A percentile compares a stretch with the other conserved stretches of the same genome.
Conservation (phyloP, 2,113 vertebrate species). For the Rhinopomastus cyanomelas region DNA sequence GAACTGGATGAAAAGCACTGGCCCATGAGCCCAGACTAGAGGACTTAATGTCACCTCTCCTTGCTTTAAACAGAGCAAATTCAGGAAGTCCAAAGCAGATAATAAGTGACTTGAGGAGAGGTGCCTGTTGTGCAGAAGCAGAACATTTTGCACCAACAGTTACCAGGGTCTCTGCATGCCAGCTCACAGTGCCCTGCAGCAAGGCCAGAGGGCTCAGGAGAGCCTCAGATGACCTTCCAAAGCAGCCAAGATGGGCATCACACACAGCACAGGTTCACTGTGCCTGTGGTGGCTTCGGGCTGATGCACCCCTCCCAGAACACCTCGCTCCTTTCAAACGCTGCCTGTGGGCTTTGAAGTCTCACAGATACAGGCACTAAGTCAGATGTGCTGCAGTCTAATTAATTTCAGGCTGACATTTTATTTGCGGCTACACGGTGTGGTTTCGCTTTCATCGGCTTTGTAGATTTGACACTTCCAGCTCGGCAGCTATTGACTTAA, state of each 20-base stretch:
- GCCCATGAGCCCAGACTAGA: background rate
- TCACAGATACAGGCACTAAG: background rate
- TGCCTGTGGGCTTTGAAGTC: conserved; percentile 53
- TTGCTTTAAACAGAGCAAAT: background rate
- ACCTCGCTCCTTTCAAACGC: background rate
- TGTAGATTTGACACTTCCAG: background rate
- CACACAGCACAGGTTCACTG: fast-evolving
- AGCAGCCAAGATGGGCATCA: background rate
- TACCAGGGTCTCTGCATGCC: background rate
- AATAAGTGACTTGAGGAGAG: background rate
- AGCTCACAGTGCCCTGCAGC: background rate
- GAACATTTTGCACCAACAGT: fast-evolving
- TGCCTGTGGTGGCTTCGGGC: background rate
- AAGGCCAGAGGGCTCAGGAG: background rate
- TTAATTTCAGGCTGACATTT: conserved; percentile 65
- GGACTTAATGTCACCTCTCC: background rate
- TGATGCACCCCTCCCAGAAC: background rate
- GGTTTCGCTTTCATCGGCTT: conserved; percentile 2
- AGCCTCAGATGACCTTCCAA: background rate
- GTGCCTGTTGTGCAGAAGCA: fast-evolving
- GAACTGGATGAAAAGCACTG: background rate
- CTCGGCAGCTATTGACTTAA: conserved; percentile 38
- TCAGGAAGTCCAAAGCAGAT: background rate
- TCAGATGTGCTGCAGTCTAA: conserved; percentile 43
- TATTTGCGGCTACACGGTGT: background rate